Evolutionary conservation across 2,888 invertebrate species (phyloP), one percentile per base, ranked within the genome.

Genomic region (Panopea generosa): DNA sequence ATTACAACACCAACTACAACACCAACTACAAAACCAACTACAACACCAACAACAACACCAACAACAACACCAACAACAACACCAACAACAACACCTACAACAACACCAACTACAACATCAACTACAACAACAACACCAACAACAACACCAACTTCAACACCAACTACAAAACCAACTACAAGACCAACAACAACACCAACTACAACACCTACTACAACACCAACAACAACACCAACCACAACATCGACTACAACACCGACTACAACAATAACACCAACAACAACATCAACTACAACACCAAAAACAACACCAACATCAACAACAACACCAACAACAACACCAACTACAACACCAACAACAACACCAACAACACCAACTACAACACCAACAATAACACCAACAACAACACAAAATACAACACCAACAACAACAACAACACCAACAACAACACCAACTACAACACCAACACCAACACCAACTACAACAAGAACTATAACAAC

Each of bases 401-500:
- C 52, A 6, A 22, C 52, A 20, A 53, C 40, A 3, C 38, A 38
- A 27, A 38, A 52, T 7, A 40, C 63, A 7, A 38, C 20, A 3
- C 3, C 52, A 16, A 52, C 52, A 4, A 40, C 53, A 4, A 22
- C 52, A 24, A 38, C 40, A 14, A 33, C 43, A 7, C 4, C 53
- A 11, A 52, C 38, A n/a, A 52, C 63, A 38, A 33, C 33, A 33
- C 33, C 52, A n/a, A 9, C 63, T 52, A 33, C 53, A 20, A 29
- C 52, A 24, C 38, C 63, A 52, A 63, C 38, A 20, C 22, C 40
- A 2, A 33, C 43, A 11, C 38, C 63, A n/a, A n/a, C 40, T 16
- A 53, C 53, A 16, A 63, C 52, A 14, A 18, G 18, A n/a, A 47
- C 50, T 1, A 52, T 24, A 24, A 18, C 63, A 24, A 22, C 40